phyloP scores from a whole-genome alignment of 1,140 invertebrate species.

The Apis mellifera region DNA sequence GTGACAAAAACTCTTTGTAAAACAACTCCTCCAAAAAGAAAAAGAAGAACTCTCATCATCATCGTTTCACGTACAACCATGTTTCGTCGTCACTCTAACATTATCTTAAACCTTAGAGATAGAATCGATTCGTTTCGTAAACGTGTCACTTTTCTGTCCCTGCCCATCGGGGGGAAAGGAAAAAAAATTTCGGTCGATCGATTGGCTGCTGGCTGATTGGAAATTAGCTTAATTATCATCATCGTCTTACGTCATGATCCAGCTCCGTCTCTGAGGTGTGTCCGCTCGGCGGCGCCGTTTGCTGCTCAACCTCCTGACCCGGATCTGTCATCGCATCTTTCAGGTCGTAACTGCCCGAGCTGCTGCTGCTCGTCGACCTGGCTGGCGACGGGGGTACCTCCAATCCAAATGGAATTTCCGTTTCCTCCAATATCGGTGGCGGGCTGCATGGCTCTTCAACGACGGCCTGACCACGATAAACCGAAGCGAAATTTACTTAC shows the following conservation, averaged over 20 bases:
- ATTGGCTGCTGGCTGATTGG: neutral
- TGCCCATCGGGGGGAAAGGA: neutral
- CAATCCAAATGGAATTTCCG: conserved; percentile 65
- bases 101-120: too few species aligned
- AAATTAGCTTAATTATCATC: conserved; percentile 38
- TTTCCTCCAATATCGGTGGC: conserved; percentile 74
- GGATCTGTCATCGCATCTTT: conserved; percentile 76
- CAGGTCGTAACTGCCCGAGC: conserved; percentile 82
- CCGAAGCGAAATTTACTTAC: conserved; percentile 1
- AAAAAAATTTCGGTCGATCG: neutral
- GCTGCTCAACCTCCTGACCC: conserved; percentile 66
- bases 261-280: conserved; percentile 71
- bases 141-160: neutral
- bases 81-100: neutral
- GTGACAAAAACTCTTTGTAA: neutral
- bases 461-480: conserved; percentile 67
- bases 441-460: conserved; percentile 77
- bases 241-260: conserved; percentile 73
- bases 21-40: neutral
- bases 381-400: conserved; percentile 71
- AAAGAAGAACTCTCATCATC: conserved; percentile 3
- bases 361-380: conserved; percentile 80
- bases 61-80: too few species aligned
- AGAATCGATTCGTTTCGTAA: neutral
- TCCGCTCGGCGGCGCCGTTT: conserved; percentile 63